phyloP scores from a whole-genome alignment of 2,797 vertebrate species.

The Phoxinus dragarum region DNA sequence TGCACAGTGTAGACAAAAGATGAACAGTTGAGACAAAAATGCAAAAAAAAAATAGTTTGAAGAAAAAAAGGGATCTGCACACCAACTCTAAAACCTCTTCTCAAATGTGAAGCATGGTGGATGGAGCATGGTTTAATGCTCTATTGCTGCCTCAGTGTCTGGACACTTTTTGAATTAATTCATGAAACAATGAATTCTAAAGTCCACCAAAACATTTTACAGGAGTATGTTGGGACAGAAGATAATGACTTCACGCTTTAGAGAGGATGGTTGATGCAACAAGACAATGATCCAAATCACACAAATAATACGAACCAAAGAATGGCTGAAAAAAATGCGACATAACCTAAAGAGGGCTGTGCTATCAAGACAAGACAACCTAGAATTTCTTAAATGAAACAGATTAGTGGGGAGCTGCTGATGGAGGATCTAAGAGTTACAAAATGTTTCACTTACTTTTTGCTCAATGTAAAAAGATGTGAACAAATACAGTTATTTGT shows the following conservation, averaged over 20 bases:
- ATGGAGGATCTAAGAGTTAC: neutral
- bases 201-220: neutral
- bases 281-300: neutral
- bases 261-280: neutral
- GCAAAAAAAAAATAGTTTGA: neutral
- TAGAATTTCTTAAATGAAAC: neutral
- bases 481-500: neutral
- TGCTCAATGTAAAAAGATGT: neutral
- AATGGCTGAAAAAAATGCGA: neutral
- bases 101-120: neutral
- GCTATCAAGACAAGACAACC: neutral
- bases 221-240: neutral
- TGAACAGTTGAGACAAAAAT: neutral
- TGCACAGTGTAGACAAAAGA: neutral
- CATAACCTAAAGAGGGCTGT: neutral
- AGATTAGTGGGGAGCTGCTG: neutral
- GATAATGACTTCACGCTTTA: neutral
- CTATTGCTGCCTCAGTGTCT: neutral
- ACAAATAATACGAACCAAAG: neutral
- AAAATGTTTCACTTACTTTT: neutral
- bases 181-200: neutral
- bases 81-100: neutral
- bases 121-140: neutral
- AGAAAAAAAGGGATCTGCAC: neutral
- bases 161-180: conserved; percentile 3